Base-by-base conservation (phyloP, 2,113 vertebrate genomes). In the Lampris incognitus region DNA sequence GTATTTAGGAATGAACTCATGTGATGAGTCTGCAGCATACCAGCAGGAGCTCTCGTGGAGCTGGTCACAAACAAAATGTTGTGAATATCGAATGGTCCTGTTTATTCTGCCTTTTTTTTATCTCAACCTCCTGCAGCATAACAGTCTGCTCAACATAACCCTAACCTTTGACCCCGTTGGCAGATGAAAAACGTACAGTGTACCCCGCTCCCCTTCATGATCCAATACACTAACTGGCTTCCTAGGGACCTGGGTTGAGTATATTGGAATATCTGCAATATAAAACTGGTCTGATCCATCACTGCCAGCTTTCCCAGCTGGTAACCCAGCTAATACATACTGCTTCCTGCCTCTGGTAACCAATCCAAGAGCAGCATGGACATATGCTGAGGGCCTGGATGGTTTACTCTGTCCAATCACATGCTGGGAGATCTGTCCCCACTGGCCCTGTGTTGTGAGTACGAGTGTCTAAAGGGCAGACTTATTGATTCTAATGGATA, bases 111-210 rank as follows among this genome's bases (percentile, higher is more conserved):
- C 2, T 1, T 36, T 69, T 59, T 74, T 87, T 88, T 87, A 83
- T 85, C 78, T 78, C 75, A 57, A 57, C 4, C 4, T 37, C 37
- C 55, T 37, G 37, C 55, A 46, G 44, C 44, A 7, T 46, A 5
- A 46, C 7, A 46, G 44, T 6, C 55, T 8, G 55, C 55, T 57
- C n/a, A 78, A 58, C 3, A 39, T 76, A 56, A 61, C 79, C 13
- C 36, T n/a, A 46, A 85, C 74, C 85, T 88, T 74, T 83, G 89
- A 84, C 85, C 79, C 67, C 5, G 5, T 40, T 87, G 83, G 85
- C 80, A 74, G 69, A 68, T 69, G 68, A 78, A 70, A 49, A 48
- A 24, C 24, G 24, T 24, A 24, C 24, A 24, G 24, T 24, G 24
- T 24, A 24, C 24, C 24, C 24, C 24, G 24, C 24, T 24, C 24